phyloP scores from a whole-genome alignment of 2,888 invertebrate genomes.

The Macroteleia sp. region DNA sequence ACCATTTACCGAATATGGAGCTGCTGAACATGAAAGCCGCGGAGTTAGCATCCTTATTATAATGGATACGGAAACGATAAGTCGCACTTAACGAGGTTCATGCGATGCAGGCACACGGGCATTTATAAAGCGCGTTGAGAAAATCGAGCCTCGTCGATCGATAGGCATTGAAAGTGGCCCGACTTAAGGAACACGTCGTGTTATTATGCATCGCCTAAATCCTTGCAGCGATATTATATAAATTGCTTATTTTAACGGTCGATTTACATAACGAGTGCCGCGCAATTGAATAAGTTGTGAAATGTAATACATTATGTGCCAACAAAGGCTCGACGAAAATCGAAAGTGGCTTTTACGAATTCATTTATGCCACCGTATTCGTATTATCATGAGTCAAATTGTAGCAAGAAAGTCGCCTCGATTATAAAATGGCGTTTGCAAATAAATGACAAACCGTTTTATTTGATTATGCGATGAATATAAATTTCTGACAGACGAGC shows the following conservation, averaged over 20 bases:
- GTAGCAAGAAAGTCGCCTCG: slow-evolving; percentile 8
- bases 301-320: slow-evolving; percentile 45
- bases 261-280: slow-evolving; percentile 48
- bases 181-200: slow-evolving; percentile 21
- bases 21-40: slow-evolving; percentile 57
- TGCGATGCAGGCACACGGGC: slow-evolving; percentile 45
- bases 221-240: slow-evolving; percentile 33
- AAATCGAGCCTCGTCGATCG: slow-evolving; percentile 54
- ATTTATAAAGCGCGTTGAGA: slow-evolving; percentile 53
- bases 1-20: slow-evolving; percentile 64
- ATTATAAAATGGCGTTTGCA: slow-evolving; percentile 13
- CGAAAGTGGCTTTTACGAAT: slow-evolving; percentile 48
- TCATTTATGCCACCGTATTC: slow-evolving; percentile 48
- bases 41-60: slow-evolving; percentile 71
- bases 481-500: background rate
- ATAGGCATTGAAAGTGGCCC: slow-evolving; percentile 34
- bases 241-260: slow-evolving; percentile 54
- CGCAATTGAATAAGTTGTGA: slow-evolving; percentile 48
- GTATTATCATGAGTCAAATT: slow-evolving; percentile 23
- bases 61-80: slow-evolving; percentile 74
- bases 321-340: slow-evolving; percentile 46
- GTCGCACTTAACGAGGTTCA: slow-evolving; percentile 67
- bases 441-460: slow-evolving; percentile 31
- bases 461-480: slow-evolving; percentile 34
- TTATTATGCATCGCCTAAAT: slow-evolving; percentile 55